These are phyloP conservation scores for Megathymus violae DNA, from an alignment of 1,140 invertebrate genomes.

Conservation along the genomic window DNA sequence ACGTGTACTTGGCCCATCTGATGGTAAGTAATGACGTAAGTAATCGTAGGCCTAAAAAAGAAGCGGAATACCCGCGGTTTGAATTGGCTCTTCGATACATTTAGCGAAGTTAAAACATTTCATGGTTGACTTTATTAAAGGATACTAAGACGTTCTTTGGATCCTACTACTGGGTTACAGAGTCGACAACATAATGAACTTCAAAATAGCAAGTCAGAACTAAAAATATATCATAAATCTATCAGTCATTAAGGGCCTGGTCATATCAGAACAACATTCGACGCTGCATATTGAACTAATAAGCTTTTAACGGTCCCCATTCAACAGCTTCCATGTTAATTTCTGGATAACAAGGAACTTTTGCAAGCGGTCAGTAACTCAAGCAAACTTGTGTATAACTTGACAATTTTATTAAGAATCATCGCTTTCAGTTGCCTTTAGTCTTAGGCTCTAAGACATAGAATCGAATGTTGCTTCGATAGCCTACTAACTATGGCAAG, in stretches of 20 bases:
- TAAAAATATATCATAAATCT: too few relatives aligned
- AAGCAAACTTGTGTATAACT: constrained; percentile 61
- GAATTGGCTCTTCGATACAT: too few relatives aligned
- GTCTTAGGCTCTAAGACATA: constrained; percentile 24
- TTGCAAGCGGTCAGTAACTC: constrained; percentile 62
- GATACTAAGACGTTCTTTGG: too few relatives aligned
- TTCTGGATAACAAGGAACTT: constrained; percentile 69
- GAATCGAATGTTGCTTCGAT: constrained; percentile 43
- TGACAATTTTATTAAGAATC: constrained; percentile 37
- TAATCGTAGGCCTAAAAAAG: too few relatives aligned
- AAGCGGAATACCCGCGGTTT: too few relatives aligned
- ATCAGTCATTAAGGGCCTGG: constrained; percentile 1
- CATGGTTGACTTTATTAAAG: too few relatives aligned
- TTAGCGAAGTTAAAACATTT: too few relatives aligned
- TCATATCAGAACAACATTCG: neutral
- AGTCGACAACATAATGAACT: too few relatives aligned
- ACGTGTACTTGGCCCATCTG: too few relatives aligned
- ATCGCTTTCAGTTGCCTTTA: neutral
- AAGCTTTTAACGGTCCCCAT: constrained; percentile 53
- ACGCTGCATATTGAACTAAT: constrained; percentile 54
- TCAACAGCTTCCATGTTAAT: constrained; percentile 53
- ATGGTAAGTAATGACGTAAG: too few relatives aligned
- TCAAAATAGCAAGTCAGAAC: too few relatives aligned
- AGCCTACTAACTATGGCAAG: constrained; percentile 28
- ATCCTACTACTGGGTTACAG: too few relatives aligned